Percentiles rank a stretch among this genome's conserved stretches.
These are phyloP conservation scores for Vulpes vulpes DNA, from an alignment of 2,113 vertebrate genomes.

Conservation along the genomic window DNA sequence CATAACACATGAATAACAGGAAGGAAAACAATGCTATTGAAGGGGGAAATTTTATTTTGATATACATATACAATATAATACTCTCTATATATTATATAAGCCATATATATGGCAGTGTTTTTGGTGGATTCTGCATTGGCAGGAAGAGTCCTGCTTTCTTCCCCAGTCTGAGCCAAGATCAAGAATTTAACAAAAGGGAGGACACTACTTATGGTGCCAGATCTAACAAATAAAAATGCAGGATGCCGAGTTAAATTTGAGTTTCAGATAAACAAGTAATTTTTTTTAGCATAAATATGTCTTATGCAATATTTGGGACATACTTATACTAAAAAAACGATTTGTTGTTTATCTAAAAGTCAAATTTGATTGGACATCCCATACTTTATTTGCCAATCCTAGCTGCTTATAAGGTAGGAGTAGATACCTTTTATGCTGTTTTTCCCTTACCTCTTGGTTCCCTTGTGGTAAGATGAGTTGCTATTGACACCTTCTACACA, in stretches of 20 bases:
- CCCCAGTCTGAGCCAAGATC: not conserved
- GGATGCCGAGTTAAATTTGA: constrained; percentile 49
- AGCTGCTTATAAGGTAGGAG: not conserved
- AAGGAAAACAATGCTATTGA: constrained; percentile 36
- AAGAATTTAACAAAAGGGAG: constrained; percentile 27
- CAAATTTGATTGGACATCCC: constrained; percentile 14
- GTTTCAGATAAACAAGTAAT: constrained; percentile 40
- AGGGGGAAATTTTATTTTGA: not conserved
- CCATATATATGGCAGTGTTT: not conserved
- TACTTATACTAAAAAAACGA: constrained; percentile 41
- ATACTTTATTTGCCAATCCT: constrained; percentile 10
- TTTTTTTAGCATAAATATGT: constrained; percentile 50
- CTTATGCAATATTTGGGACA: not conserved
- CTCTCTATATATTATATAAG: not conserved
- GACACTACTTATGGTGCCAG: not conserved
- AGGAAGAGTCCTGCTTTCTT: not conserved
- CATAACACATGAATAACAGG: constrained; percentile 43
- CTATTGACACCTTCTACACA: not conserved
- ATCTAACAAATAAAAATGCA: constrained; percentile 57
- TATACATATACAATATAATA: not conserved
- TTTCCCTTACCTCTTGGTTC: constrained; percentile 4
- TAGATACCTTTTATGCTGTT: not conserved
- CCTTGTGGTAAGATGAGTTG: not conserved
- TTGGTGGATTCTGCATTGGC: not conserved
- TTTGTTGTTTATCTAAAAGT: constrained; percentile 43